Percentiles rank a stretch among this genome's conserved stretches.
Evolutionary conservation across 2,888 invertebrate genomes (phyloP).

Genomic region (Octodonta nipae): DNA sequence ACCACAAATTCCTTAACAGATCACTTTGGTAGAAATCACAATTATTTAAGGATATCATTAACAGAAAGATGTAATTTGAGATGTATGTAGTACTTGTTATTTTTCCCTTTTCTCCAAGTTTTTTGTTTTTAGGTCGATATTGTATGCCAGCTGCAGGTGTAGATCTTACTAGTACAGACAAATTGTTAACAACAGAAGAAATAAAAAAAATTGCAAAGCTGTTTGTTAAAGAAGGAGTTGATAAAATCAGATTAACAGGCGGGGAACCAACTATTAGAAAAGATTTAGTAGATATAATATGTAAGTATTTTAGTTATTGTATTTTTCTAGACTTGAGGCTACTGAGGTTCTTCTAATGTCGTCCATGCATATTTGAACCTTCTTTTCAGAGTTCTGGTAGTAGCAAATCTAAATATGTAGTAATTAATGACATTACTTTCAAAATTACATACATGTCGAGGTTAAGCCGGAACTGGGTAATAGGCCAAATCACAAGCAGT

Average conservation of each 20-base stretch:
- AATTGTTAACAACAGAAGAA: constrained; percentile 70
- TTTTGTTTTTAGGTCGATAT: constrained; percentile 60
- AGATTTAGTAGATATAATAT: constrained; percentile 73
- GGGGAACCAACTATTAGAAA: constrained; percentile 89
- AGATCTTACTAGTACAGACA: constrained; percentile 57
- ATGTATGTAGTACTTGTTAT: constrained; percentile 53
- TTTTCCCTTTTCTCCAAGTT: constrained; percentile 2
- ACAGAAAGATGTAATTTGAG: constrained; percentile 93
- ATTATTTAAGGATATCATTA: constrained; percentile 87
- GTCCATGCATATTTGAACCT: too few species aligned
- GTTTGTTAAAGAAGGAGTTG: constrained; percentile 79
- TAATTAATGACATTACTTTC: too few species aligned
- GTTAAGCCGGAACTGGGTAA: too few species aligned
- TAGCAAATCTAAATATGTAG: too few species aligned
- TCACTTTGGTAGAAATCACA: constrained; percentile 74
- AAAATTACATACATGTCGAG: too few species aligned
- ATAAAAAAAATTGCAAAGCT: constrained; percentile 62
- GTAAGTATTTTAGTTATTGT: too few species aligned
- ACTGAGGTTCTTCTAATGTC: too few species aligned
- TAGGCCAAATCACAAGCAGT: too few species aligned
- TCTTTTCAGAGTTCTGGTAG: too few species aligned
- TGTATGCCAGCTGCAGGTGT: constrained; percentile 98
- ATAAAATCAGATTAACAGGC: constrained; percentile 88
- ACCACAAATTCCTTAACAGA: constrained; percentile 72
- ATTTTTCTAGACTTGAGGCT: too few species aligned